Conservation (phyloP, 1,140 invertebrate genomes). For the Catajapyx aquilonaris region DNA sequence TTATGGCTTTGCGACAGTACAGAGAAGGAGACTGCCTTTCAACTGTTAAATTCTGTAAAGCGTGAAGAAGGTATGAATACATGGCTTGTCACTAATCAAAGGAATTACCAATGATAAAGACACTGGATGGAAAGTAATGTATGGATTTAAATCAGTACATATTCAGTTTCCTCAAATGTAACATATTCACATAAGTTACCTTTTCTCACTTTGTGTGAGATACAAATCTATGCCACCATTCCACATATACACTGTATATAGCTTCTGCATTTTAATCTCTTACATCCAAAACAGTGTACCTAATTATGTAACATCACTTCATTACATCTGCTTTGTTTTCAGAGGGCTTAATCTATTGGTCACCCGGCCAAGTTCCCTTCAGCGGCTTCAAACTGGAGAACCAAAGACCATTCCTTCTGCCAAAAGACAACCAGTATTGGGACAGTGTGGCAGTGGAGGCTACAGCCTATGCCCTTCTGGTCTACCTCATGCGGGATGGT, state of each 20-base stretch:
- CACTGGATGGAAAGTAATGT: too few relatives aligned
- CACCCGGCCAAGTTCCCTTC: constrained; percentile 16
- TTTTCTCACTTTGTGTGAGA: too few relatives aligned
- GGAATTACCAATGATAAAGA: too few relatives aligned
- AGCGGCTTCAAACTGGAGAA: constrained; percentile 23
- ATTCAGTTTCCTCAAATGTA: too few relatives aligned
- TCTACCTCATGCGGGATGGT: constrained; percentile 24
- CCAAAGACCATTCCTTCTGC: constrained; percentile 25
- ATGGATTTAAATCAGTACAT: too few relatives aligned
- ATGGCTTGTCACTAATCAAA: too few relatives aligned
- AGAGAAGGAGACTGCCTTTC: constrained; percentile 21
- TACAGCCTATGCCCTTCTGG: constrained; percentile 34
- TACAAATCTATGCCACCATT: too few relatives aligned
- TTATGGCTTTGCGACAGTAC: constrained; percentile 21
- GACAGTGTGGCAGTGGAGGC: constrained; percentile 29
- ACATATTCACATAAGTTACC: too few relatives aligned
- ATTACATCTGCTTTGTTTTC: constrained; percentile 9
- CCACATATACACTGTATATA: too few relatives aligned
- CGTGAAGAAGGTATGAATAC: constrained; percentile 17
- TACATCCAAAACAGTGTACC: too few relatives aligned
- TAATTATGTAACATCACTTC: too few relatives aligned
- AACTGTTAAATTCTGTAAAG: constrained; percentile 15
- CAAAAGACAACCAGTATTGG: constrained; percentile 20
- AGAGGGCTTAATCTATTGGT: constrained; percentile 29
- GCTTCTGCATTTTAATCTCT: too few relatives aligned